These are phyloP conservation scores for Drymonia ruficornis DNA, from an alignment of 2,888 invertebrate species.

Conservation along the genomic window DNA sequence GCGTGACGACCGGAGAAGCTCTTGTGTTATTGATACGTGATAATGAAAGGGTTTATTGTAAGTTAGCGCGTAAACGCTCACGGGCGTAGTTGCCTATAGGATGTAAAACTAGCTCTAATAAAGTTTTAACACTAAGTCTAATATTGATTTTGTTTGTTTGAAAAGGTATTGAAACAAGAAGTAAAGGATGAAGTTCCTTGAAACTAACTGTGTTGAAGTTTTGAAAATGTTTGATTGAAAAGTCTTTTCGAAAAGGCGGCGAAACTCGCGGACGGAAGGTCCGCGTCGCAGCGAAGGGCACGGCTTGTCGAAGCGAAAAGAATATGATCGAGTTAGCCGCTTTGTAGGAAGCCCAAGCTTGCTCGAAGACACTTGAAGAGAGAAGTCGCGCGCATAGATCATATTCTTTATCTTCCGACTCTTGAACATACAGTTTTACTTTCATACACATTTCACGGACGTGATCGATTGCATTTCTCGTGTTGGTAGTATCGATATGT, in stretches of 20 bases:
- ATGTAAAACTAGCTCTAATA: slow-evolving; percentile 79
- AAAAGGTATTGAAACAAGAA: slow-evolving; percentile 93
- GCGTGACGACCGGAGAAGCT: slow-evolving; percentile 36
- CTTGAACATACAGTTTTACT: slow-evolving; percentile 27
- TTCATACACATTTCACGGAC: slow-evolving; percentile 48
- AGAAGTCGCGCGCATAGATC: slow-evolving; percentile 69
- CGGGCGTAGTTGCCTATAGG: slow-evolving; percentile 72
- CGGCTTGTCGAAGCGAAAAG: slow-evolving; percentile 73
- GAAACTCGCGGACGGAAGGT: slow-evolving; percentile 64
- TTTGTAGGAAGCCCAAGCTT: slow-evolving; percentile 64
- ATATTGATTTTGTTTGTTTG: slow-evolving; percentile 91
- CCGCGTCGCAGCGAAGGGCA: slow-evolving; percentile 64
- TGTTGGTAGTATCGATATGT: slow-evolving; percentile 48
- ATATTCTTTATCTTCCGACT: slow-evolving; percentile 72
- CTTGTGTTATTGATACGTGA: slow-evolving; percentile 47
- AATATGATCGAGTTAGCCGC: slow-evolving; percentile 75
- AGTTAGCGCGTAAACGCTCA: slow-evolving; percentile 70
- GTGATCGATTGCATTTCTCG: slow-evolving; percentile 66
- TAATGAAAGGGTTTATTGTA: slow-evolving; percentile 65
- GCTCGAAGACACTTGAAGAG: slow-evolving; percentile 64
- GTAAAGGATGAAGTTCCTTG: slow-evolving; percentile 91
- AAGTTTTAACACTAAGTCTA: slow-evolving; percentile 84
- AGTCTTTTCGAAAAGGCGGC: slow-evolving; percentile 75
- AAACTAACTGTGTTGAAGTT: slow-evolving; percentile 84
- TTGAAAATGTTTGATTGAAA: slow-evolving; percentile 83